These are phyloP conservation scores for Carollia perspicillata DNA, from an alignment of 2,113 vertebrate species.

Conservation along the genomic window DNA sequence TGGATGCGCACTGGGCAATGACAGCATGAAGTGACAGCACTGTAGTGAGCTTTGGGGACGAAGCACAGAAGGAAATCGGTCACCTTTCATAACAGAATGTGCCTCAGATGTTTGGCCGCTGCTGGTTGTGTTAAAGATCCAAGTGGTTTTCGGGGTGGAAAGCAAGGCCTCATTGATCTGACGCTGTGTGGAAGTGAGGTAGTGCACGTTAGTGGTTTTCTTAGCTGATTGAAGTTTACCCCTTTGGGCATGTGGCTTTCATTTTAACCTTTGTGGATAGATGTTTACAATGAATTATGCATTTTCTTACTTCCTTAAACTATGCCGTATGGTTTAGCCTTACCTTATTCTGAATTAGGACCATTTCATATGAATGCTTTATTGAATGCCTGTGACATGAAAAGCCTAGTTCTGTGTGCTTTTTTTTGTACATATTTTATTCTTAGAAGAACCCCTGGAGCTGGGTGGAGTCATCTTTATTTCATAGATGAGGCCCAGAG, in stretches of 20 bases:
- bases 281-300: not conserved
- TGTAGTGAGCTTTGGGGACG: not conserved
- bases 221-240: not conserved
- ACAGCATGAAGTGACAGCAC: not conserved
- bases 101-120: not conserved
- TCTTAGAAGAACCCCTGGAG: not conserved
- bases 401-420: not conserved
- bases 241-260: not conserved
- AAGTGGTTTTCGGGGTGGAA: constrained; percentile 8
- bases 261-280: not conserved
- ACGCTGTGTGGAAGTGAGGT: not conserved
- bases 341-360: constrained; percentile 11
- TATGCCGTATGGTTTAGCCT: not conserved
- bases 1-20: not conserved
- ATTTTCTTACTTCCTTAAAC: not conserved
- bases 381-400: not conserved
- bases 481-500: not conserved
- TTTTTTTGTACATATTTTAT: not conserved
- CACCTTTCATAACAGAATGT: not conserved
- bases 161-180: not conserved
- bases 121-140: not conserved
- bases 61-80: not conserved
- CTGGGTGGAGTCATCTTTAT: not conserved
- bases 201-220: not conserved
- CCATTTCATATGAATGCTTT: not conserved